Base-by-base conservation (phyloP, 2,888 invertebrate genomes). In the Hydrotaea cyrtoneurina region DNA sequence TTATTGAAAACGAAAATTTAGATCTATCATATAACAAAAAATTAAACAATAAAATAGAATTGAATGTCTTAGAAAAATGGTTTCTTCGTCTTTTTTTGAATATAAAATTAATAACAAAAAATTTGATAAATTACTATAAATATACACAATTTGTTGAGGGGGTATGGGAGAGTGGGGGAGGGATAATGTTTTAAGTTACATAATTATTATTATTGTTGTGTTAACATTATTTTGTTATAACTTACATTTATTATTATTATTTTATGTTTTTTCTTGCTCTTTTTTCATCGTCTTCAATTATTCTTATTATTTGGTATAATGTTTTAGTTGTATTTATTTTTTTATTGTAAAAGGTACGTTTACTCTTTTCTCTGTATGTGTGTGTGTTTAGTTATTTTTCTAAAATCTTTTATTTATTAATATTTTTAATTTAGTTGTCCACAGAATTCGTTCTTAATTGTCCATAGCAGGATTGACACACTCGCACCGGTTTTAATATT, bases 401-500 rank as follows among this genome's bases (percentile, higher is more conserved):
- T 84, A 86, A 80, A 62, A 83, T 57, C 82, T 86, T 72, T 82
- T 83, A 62, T 82, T 75, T 74, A 50, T 50, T 77, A 69, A 8
- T 39, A 10, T 13, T 39, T 78, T 46, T 78, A 23, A 43, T 36
- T 88, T 91, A 92, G 87, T 91, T 91, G 46, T 92, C 92, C 43
- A 90, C 87, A 0, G 92, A 92, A 86, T 87, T 89, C 23, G 91
- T 80, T 66, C 91, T 90, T 59, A 96, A 92, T 69, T 94, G 92
- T 71, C 94, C 94, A 91, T 97, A 97, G 93, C 99, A 99, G 73
- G 95, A 95, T 92, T 98, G 98, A 92, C 99, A 99, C 17, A 99
- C 99, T 88, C 99, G 94, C 64, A 99, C 99, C 36, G 99, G 98
- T 84, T 98, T 97, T 87, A 97, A 93, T 88, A 99, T 98, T 73